Evolutionary conservation across 1,140 invertebrate genomes (phyloP).

Genomic region (Drosophila malerkotliana): DNA sequence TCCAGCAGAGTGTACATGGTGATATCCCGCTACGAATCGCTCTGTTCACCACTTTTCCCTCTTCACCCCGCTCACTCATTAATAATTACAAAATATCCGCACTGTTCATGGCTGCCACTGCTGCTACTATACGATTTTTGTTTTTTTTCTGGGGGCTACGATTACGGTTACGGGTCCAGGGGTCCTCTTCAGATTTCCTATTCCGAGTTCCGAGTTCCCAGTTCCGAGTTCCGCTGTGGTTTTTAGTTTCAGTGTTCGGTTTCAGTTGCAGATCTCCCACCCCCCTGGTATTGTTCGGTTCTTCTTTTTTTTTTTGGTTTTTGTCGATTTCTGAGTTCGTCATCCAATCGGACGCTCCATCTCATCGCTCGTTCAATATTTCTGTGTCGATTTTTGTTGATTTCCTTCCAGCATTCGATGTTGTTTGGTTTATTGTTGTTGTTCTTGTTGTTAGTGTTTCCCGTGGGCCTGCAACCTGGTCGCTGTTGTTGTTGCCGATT

Average conservation of each 20-base stretch:
- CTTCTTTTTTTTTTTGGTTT: background rate
- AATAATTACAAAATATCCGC: constrained; percentile 60
- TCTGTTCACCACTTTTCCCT: constrained; percentile 26
- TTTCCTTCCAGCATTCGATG: constrained; percentile 16
- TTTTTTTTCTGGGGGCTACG: constrained; percentile 7
- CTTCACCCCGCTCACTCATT: constrained; percentile 38
- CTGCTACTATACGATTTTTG: background rate
- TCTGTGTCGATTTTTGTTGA: constrained; percentile 6
- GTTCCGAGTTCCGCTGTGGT: constrained; percentile 29
- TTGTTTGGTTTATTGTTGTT: constrained; percentile 25
- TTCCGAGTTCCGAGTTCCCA: constrained; percentile 24
- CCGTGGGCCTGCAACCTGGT: constrained; percentile 45
- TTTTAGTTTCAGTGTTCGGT: constrained; percentile 20
- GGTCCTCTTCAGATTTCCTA: constrained; percentile 28
- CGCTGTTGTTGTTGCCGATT: constrained; percentile 32
- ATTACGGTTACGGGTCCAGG: constrained; percentile 2
- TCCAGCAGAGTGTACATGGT: constrained; percentile 58
- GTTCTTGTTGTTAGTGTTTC: background rate
- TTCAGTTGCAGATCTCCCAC: constrained; percentile 28
- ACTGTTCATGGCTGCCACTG: constrained; percentile 45
- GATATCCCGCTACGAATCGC: constrained; percentile 58
- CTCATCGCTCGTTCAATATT: constrained; percentile 50
- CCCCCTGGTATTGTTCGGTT: background rate
- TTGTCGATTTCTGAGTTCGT: constrained; percentile 48
- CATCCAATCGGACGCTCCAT: constrained; percentile 68